Evolutionary conservation across 2,797 vertebrate genomes (phyloP).

Genomic region (Acrossocheilus fasciatus): DNA sequence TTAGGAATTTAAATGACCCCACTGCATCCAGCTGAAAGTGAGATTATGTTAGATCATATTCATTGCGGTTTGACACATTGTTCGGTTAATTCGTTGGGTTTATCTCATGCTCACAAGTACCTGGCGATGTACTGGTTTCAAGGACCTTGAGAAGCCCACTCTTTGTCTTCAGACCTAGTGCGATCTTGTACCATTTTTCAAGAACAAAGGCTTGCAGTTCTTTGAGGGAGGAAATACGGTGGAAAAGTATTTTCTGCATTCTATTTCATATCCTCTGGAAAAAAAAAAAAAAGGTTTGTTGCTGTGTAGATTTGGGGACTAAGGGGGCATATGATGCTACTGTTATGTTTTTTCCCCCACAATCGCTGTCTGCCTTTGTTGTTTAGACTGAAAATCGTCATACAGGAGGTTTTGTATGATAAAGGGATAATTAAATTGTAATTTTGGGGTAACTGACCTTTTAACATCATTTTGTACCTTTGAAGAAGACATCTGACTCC

Average conservation of each 20-base stretch:
- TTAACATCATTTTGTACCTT: background rate
- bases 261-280: background rate
- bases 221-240: conserved; percentile 35
- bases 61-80: background rate
- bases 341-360: background rate
- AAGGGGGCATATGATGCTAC: background rate
- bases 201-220: conserved; percentile 41
- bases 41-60: conserved; percentile 30
- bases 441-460: background rate
- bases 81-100: conserved; percentile 18
- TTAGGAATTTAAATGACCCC: conserved; percentile 56
- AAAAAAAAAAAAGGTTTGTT: background rate
- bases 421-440: background rate
- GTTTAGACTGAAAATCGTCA: conserved; percentile 15
- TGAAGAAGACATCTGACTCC: background rate
- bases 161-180: conserved; percentile 34
- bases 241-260: conserved; percentile 38
- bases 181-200: conserved; percentile 28
- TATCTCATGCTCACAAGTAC: conserved; percentile 12
- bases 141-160: conserved; percentile 15
- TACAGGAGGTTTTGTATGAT: background rate
- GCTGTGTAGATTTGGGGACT: conserved; percentile 14
- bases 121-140: conserved; percentile 22
- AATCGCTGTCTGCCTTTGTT: background rate
- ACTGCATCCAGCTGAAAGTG: conserved; percentile 29